Percentiles rank a stretch among this genome's conserved stretches.
Evolutionary conservation across 2,797 vertebrate genomes (phyloP).

Genomic region (Scomberomorus guttatus): DNA sequence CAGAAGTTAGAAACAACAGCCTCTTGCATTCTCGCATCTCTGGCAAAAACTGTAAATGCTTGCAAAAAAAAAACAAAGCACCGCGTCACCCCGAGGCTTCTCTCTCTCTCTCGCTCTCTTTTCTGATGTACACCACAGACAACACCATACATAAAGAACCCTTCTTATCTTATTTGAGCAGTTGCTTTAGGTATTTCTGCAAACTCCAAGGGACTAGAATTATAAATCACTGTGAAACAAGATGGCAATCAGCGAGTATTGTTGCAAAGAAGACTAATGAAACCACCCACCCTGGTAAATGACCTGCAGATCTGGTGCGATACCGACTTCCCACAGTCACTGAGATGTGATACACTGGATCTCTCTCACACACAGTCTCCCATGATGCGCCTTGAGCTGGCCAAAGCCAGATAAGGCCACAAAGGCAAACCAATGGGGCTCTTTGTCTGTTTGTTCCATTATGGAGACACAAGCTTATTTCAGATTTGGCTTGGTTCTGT

Average conservation of each 20-base stretch:
- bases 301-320: slow-evolving; percentile 83
- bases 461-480: slow-evolving; percentile 60
- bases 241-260: slow-evolving; percentile 84
- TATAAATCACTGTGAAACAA: slow-evolving; percentile 87
- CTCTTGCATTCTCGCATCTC: slow-evolving; percentile 62
- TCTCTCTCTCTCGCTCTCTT: slow-evolving; percentile 24
- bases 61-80: slow-evolving; percentile 60
- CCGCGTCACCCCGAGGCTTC: slow-evolving; percentile 58
- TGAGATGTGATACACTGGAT: slow-evolving; percentile 71
- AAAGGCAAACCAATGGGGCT: slow-evolving; percentile 75
- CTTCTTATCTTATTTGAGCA: slow-evolving; percentile 88
- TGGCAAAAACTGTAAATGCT: slow-evolving; percentile 76
- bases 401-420: slow-evolving; percentile 82
- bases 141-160: slow-evolving; percentile 80
- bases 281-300: slow-evolving; percentile 83
- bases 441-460: slow-evolving; percentile 81
- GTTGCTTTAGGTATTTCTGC: slow-evolving; percentile 86
- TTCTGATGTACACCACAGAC: slow-evolving; percentile 79
- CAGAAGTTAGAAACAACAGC: slow-evolving; percentile 73
- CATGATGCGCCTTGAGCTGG: slow-evolving; percentile 66
- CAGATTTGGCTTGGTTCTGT: slow-evolving; percentile 47
- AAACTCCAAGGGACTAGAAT: slow-evolving; percentile 79
- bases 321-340: slow-evolving; percentile 78
- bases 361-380: slow-evolving; percentile 54
- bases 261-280: slow-evolving; percentile 86